Base-by-base conservation (phyloP, 2,888 invertebrate species). In the Aricia artaxerxes region DNA sequence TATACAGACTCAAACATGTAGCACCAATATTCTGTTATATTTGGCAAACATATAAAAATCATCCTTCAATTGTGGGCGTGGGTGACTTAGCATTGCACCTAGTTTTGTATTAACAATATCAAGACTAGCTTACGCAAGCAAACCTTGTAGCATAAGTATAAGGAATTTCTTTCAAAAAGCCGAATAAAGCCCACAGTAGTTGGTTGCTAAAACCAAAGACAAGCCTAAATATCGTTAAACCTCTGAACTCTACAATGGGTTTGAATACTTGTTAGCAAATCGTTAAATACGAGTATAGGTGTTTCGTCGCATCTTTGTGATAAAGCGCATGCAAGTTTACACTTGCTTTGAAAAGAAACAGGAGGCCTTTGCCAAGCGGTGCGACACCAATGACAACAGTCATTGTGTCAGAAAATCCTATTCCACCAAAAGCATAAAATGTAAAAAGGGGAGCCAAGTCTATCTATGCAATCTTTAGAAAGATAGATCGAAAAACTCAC, bases 151-250 rank as follows among this genome's bases (percentile, higher is more conserved):
- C 73, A 49, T 31, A 44, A n/a, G n/a, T 73, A 44, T 73, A 73
- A 11, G 75, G 49, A 75, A 44, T 75, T 75, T 35, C 69, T 35
- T 75, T 49, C 75, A 49, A 75, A 75, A 75, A 49, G 49, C 75
- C 75, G 24, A 49, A 49, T 49, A 75, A 13, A 44, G 75, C 75
- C 75, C 49, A 49, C 44, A 49, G 24, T 75, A 75, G 49, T 44
- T 1, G 24, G 53, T 75, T 49, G 49, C 75, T 24, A 75, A 44
- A 75, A 75, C 69, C 11, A 69, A 38, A 69, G 35, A 35, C 69
- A 69, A 69, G 69, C 69, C 35, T 69, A 69, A 24, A 24, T 69
- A 24, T 16, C 38, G 35, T 69, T 69, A 38, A 69, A 69, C 69
- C 69, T 38, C 35, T 69, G 69, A 69, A 69, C 69, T 69, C 4